Evolutionary conservation across 2,888 invertebrate genomes (phyloP).

Genomic region (Pyrocoelia pectoralis): DNA sequence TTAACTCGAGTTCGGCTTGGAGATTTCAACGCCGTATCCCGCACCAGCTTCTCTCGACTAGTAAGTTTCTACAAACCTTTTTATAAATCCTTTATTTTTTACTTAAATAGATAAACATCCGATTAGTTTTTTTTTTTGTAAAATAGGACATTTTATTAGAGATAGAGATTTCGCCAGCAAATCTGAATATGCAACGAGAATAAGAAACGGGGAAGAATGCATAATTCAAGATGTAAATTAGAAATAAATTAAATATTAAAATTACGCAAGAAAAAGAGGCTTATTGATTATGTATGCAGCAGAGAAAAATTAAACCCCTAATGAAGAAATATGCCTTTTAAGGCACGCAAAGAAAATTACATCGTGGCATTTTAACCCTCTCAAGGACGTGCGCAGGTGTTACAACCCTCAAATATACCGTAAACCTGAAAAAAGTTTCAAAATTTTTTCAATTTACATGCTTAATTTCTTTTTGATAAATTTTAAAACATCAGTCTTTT

Average conservation of each 20-base stretch:
- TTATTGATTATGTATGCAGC: constrained; percentile 63
- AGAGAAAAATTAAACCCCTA: constrained; percentile 62
- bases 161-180: constrained; percentile 31
- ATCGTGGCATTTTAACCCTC: constrained; percentile 47
- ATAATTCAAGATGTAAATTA: constrained; percentile 63
- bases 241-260: constrained; percentile 64
- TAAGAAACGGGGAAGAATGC: constrained; percentile 57
- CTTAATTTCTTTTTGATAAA: constrained; percentile 51
- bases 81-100: not conserved
- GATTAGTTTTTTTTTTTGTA: constrained; percentile 13
- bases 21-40: constrained; percentile 47
- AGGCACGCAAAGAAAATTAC: constrained; percentile 55
- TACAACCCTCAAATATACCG: constrained; percentile 32
- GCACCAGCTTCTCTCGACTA: constrained; percentile 15
- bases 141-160: constrained; percentile 37
- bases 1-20: constrained; percentile 36
- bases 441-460: constrained; percentile 55
- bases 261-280: constrained; percentile 57
- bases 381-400: constrained; percentile 45
- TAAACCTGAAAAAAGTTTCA: constrained; percentile 39
- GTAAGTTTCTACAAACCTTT: not conserved
- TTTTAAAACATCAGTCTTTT: constrained; percentile 26
- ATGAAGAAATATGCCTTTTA: constrained; percentile 61
- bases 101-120: constrained; percentile 20
- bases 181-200: constrained; percentile 54